These are phyloP conservation scores for Paedocypris micromegethes DNA, from an alignment of 2,797 vertebrate genomes.

Conservation along the genomic window DNA sequence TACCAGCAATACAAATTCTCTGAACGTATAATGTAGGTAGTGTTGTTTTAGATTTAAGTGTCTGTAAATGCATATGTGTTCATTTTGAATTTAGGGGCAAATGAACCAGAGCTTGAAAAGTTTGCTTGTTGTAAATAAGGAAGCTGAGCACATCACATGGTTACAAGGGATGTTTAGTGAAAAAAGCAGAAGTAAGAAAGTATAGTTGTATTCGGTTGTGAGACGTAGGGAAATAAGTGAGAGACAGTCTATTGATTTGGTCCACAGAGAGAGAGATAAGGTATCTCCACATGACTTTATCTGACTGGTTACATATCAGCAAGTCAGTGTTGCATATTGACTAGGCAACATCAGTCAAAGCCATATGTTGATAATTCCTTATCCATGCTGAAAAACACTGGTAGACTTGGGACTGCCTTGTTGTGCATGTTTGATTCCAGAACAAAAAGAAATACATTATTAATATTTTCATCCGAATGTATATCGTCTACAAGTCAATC, in stretches of 20 bases:
- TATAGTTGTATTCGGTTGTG: neutral
- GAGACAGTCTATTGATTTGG: constrained; percentile 68
- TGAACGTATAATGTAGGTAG: too few relatives aligned
- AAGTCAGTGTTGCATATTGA: constrained; percentile 27
- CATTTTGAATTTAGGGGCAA: too few relatives aligned
- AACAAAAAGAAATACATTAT: too few relatives aligned
- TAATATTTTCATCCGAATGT: too few relatives aligned
- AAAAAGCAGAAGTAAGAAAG: constrained; percentile 10
- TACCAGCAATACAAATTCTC: too few relatives aligned
- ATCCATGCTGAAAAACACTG: constrained; percentile 11
- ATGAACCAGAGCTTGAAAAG: constrained; percentile 45
- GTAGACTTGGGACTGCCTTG: constrained; percentile 4
- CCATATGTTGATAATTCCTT: constrained; percentile 19
- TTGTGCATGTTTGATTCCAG: neutral
- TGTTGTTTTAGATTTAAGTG: too few relatives aligned
- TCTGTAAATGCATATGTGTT: too few relatives aligned
- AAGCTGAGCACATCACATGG: neutral
- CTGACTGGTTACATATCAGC: constrained; percentile 56
- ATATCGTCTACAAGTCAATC: neutral
- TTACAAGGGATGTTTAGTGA: neutral
- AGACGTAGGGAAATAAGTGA: constrained; percentile 27
- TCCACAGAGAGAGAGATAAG: constrained; percentile 69
- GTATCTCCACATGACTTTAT: constrained; percentile 67
- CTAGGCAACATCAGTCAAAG: constrained; percentile 33
- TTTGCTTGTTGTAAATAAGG: constrained; percentile 11